Conservation (phyloP, 2,888 invertebrate genomes). For the Ichneumoninae sp. region DNA sequence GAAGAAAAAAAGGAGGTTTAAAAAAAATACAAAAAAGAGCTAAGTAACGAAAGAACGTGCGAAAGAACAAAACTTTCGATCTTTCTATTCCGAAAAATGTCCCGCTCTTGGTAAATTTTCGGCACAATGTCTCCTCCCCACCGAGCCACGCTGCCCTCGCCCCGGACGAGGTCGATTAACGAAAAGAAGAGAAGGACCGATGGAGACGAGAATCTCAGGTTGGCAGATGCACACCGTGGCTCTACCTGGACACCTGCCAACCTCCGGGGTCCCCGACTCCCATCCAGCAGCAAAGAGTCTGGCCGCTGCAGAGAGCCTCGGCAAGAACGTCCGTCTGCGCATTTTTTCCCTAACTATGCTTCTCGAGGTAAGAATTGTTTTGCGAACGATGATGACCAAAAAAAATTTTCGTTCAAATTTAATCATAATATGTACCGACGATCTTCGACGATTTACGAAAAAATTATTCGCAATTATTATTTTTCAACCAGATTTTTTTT, state of each 20-base stretch:
- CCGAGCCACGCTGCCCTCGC: not conserved
- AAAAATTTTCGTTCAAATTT: too few species aligned
- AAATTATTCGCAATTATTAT: too few species aligned
- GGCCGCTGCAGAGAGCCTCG: slow-evolving; percentile 47
- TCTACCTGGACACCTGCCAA: slow-evolving; percentile 76
- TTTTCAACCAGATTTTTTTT: too few species aligned
- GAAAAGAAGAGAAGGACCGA: slow-evolving; percentile 48
- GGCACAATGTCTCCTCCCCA: not conserved
- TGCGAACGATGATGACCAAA: not conserved
- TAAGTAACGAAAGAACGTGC: slow-evolving; percentile 43
- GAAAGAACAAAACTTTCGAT: not conserved
- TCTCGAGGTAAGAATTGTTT: not conserved
- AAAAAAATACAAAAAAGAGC: slow-evolving; percentile 1
- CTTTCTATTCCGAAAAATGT: not conserved
- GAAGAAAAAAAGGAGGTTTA: not conserved
- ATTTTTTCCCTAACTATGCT: not conserved
- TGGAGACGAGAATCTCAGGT: slow-evolving; percentile 67
- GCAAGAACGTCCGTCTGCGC: slow-evolving; percentile 13
- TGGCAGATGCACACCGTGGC: slow-evolving; percentile 76
- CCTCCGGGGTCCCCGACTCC: slow-evolving; percentile 62
- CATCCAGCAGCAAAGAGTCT: slow-evolving; percentile 53
- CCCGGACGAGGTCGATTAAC: not conserved
- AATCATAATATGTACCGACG: too few species aligned
- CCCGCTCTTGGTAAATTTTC: not conserved
- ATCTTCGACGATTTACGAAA: too few species aligned